Conservation (phyloP, 2,113 vertebrate genomes). For the Turdus rufiventris region DNA sequence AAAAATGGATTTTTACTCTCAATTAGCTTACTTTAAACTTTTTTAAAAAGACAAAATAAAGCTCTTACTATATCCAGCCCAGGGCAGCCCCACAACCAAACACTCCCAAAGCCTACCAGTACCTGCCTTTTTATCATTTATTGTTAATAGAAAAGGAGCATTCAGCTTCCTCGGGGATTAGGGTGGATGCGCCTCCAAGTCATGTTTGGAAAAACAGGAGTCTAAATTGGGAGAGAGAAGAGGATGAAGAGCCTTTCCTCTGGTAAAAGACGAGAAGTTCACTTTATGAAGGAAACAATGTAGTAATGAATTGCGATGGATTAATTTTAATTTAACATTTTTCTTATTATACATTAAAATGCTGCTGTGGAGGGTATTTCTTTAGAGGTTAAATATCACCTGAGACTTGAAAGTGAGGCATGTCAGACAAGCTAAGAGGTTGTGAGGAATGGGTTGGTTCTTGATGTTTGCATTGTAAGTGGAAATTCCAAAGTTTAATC, state of each 20-base stretch:
- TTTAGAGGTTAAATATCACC: background rate
- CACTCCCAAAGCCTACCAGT: accelerated
- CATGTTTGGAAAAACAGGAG: background rate
- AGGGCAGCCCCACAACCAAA: background rate
- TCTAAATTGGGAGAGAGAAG: background rate
- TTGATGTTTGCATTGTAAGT: background rate
- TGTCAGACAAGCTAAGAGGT: accelerated
- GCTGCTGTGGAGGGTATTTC: background rate
- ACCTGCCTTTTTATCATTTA: background rate
- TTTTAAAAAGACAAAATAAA: background rate
- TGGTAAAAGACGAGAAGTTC: background rate
- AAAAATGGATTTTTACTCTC: background rate
- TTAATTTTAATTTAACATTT: background rate
- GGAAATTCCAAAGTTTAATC: background rate
- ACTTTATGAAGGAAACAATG: background rate
- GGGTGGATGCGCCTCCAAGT: background rate
- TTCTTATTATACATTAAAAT: background rate
- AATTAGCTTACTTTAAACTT: background rate
- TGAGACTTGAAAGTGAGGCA: background rate
- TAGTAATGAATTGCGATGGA: background rate
- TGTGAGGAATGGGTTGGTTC: accelerated
- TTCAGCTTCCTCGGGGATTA: background rate
- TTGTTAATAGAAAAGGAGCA: background rate
- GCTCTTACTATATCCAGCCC: background rate
- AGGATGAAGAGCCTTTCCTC: background rate